Base-by-base conservation (phyloP, 2,888 invertebrate genomes). In the Hirtodrosophila histrioides region DNA sequence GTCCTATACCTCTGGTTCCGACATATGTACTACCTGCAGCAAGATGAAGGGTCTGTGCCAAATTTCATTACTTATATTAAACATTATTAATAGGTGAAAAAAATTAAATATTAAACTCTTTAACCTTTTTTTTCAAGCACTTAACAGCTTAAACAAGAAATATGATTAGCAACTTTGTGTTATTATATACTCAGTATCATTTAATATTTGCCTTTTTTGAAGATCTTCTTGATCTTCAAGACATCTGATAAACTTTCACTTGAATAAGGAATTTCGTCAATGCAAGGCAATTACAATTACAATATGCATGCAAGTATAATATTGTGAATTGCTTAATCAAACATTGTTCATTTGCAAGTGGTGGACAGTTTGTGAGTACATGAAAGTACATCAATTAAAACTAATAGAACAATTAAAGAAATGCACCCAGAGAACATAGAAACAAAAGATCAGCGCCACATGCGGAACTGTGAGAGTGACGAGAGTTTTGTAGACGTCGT, bases 331-430 rank as follows among this genome's bases (percentile, higher is more conserved):
- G 65, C 57, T 65, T 75, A 66, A 70, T 75, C 82, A 68, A 75
- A 57, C 65, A 71, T 62, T 63, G 64, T 66, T 64, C 64, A 74
- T 71, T 67, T 78, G 81, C 81, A 71, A 74, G 64, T 67, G 43
- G 53, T 58, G 24, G 46, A 39, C 53, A 53, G 45, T 44, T 48
- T 37, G 53, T 67, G 67, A 41, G 51, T 66, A 56, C 44, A 56
- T 66, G 56, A 49, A 53, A 58, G 74, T 69, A 74, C 86, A 72
- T 86, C 86, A 84, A 84, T 84, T 84, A 88, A 84, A 77, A 67
- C 80, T 83, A 88, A 86, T 84, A 88, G 86, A 84, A 86, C 88
- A 83, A 84, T 84, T 84, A 73, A 77, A 66, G 77, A 78, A 73
- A 70, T 83, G 84, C 86, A 77, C 66, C 71, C 73, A 65, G 41